A percentile compares a stretch with the other conserved stretches of the same genome.
Conservation (phyloP, 2,797 vertebrate species). For the Lepus townsendii region DNA sequence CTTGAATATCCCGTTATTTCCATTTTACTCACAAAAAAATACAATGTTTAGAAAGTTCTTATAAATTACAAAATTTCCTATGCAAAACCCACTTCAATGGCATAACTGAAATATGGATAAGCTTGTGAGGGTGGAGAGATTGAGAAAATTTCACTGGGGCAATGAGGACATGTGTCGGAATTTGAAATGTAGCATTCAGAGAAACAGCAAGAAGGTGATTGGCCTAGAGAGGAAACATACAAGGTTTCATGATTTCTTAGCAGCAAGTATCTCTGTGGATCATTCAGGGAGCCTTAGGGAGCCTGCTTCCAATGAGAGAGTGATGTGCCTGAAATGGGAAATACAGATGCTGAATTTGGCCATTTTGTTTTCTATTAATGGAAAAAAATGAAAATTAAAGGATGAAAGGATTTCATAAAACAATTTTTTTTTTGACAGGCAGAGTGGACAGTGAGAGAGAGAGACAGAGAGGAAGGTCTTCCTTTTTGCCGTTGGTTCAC, state of each 20-base stretch:
- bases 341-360: neutral
- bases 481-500: too few species aligned
- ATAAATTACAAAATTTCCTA: neutral
- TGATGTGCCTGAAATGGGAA: neutral
- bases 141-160: neutral
- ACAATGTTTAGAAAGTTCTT: neutral
- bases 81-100: neutral
- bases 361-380: neutral
- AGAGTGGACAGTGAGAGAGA: too few species aligned
- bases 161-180: neutral
- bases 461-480: too few species aligned
- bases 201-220: neutral
- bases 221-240: neutral
- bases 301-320: neutral
- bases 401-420: slow-evolving; percentile 4
- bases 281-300: neutral
- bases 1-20: neutral
- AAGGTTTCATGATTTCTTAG: neutral
- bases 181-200: neutral
- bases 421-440: neutral
- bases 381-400: neutral
- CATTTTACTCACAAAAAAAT: neutral
- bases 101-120: neutral
- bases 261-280: neutral
- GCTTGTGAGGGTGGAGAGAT: neutral